phyloP scores from a whole-genome alignment of 2,888 invertebrate species.

The Harmothoe impar region DNA sequence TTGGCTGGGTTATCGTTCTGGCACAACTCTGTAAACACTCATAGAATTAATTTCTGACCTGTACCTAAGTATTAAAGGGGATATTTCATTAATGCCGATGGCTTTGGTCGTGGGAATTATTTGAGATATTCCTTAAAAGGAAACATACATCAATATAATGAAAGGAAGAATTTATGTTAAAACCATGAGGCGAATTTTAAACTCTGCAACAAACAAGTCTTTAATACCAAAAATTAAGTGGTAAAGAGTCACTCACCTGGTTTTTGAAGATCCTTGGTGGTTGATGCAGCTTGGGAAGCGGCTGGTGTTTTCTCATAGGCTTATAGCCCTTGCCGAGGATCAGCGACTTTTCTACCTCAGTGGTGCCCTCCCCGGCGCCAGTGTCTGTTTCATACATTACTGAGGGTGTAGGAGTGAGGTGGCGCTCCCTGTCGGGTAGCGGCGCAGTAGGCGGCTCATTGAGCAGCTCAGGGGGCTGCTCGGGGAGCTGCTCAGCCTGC shows the following conservation, averaged over 20 bases:
- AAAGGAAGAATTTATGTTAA: too few species aligned
- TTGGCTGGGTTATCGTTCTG: too few species aligned
- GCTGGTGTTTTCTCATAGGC: constrained; percentile 17
- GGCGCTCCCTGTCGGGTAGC: neutral
- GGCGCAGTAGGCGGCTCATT: neutral
- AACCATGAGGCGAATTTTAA: too few species aligned
- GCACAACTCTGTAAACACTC: too few species aligned
- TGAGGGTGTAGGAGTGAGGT: neutral
- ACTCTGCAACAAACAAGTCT: too few species aligned
- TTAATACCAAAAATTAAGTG: neutral
- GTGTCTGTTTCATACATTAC: neutral
- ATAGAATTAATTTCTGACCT: too few species aligned
- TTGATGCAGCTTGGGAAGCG: constrained; percentile 17
- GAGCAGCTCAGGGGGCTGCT: neutral
- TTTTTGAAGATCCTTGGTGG: constrained; percentile 39
- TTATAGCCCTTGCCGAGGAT: constrained; percentile 38
- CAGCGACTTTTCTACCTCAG: neutral
- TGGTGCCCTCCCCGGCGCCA: neutral
- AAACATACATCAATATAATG: too few species aligned
- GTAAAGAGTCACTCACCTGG: constrained; percentile 8
- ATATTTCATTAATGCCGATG: too few species aligned
- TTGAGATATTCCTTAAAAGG: too few species aligned
- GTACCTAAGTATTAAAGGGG: too few species aligned
- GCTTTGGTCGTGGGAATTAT: too few species aligned
- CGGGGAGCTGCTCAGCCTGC: neutral